Evolutionary conservation across 2,113 vertebrate genomes (phyloP).

Genomic region (Callipepla californica): DNA sequence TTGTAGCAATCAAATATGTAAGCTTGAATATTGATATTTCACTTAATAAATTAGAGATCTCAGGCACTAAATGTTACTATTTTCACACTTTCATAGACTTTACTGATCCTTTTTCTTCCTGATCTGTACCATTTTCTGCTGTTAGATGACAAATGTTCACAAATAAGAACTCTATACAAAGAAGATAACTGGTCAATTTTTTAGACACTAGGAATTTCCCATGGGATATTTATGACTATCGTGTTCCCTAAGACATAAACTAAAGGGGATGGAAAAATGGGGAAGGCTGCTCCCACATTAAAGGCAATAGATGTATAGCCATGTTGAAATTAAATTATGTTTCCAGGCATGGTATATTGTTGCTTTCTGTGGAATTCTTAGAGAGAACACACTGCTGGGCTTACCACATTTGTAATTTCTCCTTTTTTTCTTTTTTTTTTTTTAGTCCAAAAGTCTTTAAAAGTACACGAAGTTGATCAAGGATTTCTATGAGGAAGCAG

Average conservation of each 20-base stretch:
- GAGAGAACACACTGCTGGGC: not conserved
- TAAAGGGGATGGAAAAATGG: not conserved
- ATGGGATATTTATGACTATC: not conserved
- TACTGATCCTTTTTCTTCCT: not conserved
- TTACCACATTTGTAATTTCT: not conserved
- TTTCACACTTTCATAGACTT: not conserved
- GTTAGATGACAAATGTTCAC: not conserved
- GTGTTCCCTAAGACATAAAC: not conserved
- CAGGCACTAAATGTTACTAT: not conserved
- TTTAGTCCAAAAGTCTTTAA: not conserved
- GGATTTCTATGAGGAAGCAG: not conserved
- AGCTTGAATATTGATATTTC: not conserved
- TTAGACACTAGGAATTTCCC: not conserved
- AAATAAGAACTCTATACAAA: not conserved
- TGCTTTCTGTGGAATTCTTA: not conserved
- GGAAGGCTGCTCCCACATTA: not conserved
- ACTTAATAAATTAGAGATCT: slow-evolving; percentile 1
- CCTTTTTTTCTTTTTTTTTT: not conserved
- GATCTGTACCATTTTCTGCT: not conserved
- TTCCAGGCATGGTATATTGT: not conserved
- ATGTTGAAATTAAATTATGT: not conserved
- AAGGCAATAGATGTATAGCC: not conserved
- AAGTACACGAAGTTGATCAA: not conserved
- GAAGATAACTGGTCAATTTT: not conserved
- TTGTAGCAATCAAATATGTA: not conserved